A percentile compares a stretch with the other conserved stretches of the same genome.
Conservation (phyloP, 2,113 vertebrate genomes). For the Copsychus sechellarum region DNA sequence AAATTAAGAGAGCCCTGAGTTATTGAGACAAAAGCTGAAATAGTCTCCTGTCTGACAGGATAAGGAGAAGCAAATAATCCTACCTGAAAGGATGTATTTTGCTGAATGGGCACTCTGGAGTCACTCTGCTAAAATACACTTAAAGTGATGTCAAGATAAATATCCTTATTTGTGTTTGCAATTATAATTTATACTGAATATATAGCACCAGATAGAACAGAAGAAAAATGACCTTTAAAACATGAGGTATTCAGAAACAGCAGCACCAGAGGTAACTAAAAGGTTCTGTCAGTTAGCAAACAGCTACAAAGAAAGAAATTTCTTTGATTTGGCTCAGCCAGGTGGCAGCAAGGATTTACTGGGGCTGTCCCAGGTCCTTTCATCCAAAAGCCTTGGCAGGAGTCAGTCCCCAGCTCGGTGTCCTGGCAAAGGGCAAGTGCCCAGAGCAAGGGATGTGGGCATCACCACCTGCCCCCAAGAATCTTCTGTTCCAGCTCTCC, state of each 20-base stretch:
- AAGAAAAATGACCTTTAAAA: not conserved
- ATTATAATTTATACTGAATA: not conserved
- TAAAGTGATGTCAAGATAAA: not conserved
- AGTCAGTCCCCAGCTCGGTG: not conserved
- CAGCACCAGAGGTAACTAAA: not conserved
- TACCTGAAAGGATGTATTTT: not conserved
- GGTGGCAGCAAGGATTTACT: not conserved
- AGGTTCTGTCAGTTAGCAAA: not conserved
- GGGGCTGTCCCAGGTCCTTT: not conserved
- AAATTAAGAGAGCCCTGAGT: not conserved
- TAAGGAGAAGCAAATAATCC: not conserved
- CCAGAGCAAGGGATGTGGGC: not conserved
- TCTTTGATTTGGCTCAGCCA: not conserved
- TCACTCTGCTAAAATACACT: not conserved
- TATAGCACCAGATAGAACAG: not conserved
- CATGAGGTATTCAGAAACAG: not conserved
- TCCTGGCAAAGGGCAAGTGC: not conserved
- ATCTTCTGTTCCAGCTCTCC: not conserved
- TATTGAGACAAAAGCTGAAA: conserved; percentile 7
- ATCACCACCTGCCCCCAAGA: not conserved
- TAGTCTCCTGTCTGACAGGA: not conserved
- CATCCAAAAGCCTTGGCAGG: not conserved
- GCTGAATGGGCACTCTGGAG: not conserved
- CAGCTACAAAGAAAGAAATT: not conserved
- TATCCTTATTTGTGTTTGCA: not conserved